Evolutionary conservation across 1,140 invertebrate species (phyloP).

Genomic region (Drosophila jambulina): DNA sequence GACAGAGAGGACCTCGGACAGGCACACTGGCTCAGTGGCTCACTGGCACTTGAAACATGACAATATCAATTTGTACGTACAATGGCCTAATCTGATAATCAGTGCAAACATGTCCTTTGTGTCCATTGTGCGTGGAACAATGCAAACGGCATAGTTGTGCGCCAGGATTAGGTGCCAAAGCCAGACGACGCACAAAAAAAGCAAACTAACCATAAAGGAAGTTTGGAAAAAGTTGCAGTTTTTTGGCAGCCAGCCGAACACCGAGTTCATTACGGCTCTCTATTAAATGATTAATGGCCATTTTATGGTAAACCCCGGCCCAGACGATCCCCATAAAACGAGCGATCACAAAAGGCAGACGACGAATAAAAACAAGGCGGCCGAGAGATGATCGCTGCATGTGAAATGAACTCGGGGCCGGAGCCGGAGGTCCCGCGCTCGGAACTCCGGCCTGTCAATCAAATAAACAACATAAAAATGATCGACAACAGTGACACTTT

Average conservation of each 20-base stretch:
- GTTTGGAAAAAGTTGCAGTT: slow-evolving; percentile 44
- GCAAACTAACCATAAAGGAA: background rate
- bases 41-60: slow-evolving; percentile 83
- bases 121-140: slow-evolving; percentile 84
- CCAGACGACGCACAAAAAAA: slow-evolving; percentile 30
- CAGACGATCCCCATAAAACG: slow-evolving; percentile 42
- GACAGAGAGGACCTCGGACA: background rate
- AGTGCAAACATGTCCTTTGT: slow-evolving; percentile 85
- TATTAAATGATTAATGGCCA: slow-evolving; percentile 79
- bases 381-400: slow-evolving; percentile 44
- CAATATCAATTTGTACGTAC: slow-evolving; percentile 85
- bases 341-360: slow-evolving; percentile 73
- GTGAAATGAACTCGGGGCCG: slow-evolving; percentile 54
- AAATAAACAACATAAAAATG: slow-evolving; percentile 75
- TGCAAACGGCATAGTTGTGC: slow-evolving; percentile 85
- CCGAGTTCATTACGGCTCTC: slow-evolving; percentile 69
- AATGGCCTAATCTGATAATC: slow-evolving; percentile 85
- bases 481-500: slow-evolving; percentile 83
- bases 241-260: slow-evolving; percentile 20
- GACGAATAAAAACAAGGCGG: slow-evolving; percentile 45
- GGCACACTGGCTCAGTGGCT: slow-evolving; percentile 26
- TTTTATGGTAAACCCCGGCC: slow-evolving; percentile 73
- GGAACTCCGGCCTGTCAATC: slow-evolving; percentile 68
- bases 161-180: slow-evolving; percentile 83
- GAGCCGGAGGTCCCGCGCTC: slow-evolving; percentile 15